Conservation (phyloP, 1,140 invertebrate genomes). For the Cotesia glomerata region DNA sequence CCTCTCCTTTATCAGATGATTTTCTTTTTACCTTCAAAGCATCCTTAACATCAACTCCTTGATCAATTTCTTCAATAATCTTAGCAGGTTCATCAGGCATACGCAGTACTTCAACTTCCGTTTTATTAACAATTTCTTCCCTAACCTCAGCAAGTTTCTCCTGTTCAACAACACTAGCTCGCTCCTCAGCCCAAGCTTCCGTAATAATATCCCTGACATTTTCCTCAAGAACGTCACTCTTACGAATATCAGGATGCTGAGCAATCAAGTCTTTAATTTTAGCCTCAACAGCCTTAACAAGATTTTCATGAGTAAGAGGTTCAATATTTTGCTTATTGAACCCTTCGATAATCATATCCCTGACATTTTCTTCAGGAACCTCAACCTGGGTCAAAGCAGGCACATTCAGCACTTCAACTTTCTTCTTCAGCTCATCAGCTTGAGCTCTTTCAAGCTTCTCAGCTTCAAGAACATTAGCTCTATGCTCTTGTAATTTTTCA, state of each 20-base stretch:
- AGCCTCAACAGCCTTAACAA: slow-evolving; percentile 8
- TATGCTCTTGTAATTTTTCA: slow-evolving; percentile 1
- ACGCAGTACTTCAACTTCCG: slow-evolving; percentile 15
- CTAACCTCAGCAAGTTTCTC: slow-evolving; percentile 24
- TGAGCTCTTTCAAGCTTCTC: slow-evolving; percentile 32
- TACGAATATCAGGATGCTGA: slow-evolving; percentile 6
- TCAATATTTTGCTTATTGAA: slow-evolving; percentile 15
- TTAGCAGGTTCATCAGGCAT: slow-evolving; percentile 21
- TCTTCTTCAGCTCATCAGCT: slow-evolving; percentile 32
- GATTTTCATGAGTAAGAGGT: background rate
- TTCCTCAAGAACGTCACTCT: slow-evolving; percentile 13
- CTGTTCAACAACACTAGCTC: slow-evolving; percentile 29
- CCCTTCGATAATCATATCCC: slow-evolving; percentile 10
- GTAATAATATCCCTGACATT: slow-evolving; percentile 17
- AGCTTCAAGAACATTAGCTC: slow-evolving; percentile 6
- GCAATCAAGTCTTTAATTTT: slow-evolving; percentile 10
- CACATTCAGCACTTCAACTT: background rate
- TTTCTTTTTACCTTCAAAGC: slow-evolving; percentile 33
- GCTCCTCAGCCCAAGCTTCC: slow-evolving; percentile 9
- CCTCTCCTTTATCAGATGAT: slow-evolving; percentile 31
- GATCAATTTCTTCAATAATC: slow-evolving; percentile 40
- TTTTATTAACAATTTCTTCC: background rate
- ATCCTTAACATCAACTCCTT: slow-evolving; percentile 37
- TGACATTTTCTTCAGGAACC: slow-evolving; percentile 15
- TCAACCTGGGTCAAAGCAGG: background rate